A percentile compares a stretch with the other conserved stretches of the same genome.
phyloP scores from a whole-genome alignment of 1,140 invertebrate genomes.

The Anastrepha obliqua region DNA sequence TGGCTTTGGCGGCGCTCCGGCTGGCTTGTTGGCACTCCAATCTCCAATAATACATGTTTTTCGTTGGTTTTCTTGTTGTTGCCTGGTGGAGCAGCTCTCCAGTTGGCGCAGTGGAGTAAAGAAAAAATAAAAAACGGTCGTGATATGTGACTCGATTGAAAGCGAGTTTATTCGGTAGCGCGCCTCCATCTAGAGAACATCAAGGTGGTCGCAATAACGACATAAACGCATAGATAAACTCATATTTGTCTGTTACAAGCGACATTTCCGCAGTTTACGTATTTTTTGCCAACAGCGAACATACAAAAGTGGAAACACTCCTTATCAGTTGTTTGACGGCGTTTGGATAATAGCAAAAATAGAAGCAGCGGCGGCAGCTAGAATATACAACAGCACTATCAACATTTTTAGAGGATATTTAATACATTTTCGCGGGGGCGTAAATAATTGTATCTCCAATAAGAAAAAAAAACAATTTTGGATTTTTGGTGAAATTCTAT shows the following conservation, averaged over 20 bases:
- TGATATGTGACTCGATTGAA: conserved; percentile 39
- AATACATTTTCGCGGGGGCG: not conserved
- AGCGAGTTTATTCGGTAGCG: conserved; percentile 53
- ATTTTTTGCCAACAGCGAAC: conserved; percentile 14
- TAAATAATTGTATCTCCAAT: not conserved
- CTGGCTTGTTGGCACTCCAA: conserved; percentile 34
- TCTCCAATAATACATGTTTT: not conserved
- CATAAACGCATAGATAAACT: conserved; percentile 35
- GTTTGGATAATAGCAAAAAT: conserved; percentile 26
- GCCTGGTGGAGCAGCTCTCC: not conserved
- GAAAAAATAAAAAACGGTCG: conserved; percentile 38
- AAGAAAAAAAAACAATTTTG: not conserved
- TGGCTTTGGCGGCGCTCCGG: conserved; percentile 32
- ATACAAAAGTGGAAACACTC: conserved; percentile 18
- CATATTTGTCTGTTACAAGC: conserved; percentile 47
- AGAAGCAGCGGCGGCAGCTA: not conserved
- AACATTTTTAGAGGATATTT: conserved; percentile 21
- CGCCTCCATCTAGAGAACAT: conserved; percentile 55
- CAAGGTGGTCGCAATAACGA: conserved; percentile 53
- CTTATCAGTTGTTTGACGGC: conserved; percentile 9
- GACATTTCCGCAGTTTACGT: conserved; percentile 44
- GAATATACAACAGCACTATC: not conserved
- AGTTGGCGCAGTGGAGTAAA: not conserved
- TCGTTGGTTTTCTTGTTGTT: not conserved
- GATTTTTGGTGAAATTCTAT: conserved; percentile 6